A percentile compares a stretch with the other conserved stretches of the same genome.
These are phyloP conservation scores for Planococcus citri DNA, from an alignment of 1,140 invertebrate genomes.

Conservation along the genomic window DNA sequence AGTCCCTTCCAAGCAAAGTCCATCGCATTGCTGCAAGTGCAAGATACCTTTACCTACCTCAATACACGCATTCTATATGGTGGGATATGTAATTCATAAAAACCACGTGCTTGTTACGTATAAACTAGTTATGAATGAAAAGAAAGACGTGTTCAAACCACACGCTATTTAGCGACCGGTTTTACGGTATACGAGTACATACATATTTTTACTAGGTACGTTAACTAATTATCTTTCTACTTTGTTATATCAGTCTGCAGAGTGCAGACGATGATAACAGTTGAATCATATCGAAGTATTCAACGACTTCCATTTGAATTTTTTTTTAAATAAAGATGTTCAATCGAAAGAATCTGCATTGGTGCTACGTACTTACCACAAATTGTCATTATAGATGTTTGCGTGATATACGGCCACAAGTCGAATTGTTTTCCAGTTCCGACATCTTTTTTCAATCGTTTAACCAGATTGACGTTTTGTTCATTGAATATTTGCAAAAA, in stretches of 20 bases:
- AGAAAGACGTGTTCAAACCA: not conserved
- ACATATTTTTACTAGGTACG: no score
- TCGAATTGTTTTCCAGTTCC: slow-evolving; percentile 28
- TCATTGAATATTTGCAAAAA: slow-evolving; percentile 54
- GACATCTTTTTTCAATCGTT: slow-evolving; percentile 24
- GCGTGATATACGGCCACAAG: slow-evolving; percentile 40
- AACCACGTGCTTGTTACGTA: not conserved
- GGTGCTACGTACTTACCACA: slow-evolving; percentile 56
- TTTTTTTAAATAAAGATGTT: slow-evolving; percentile 12
- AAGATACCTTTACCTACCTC: no score
- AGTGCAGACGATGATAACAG: no score
- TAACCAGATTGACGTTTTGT: slow-evolving; percentile 47
- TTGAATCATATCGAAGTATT: not conserved
- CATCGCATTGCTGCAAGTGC: no score
- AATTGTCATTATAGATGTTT: slow-evolving; percentile 65
- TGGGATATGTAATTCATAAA: no score
- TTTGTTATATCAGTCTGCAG: no score
- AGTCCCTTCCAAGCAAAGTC: no score
- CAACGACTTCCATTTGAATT: not conserved
- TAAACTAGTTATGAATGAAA: not conserved
- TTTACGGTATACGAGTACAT: not conserved
- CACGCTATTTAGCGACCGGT: not conserved
- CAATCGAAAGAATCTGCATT: no score
- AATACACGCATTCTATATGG: no score
- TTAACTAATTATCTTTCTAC: no score